Conservation (phyloP, 2,888 invertebrate species). For the Cheilosia scutellata region DNA sequence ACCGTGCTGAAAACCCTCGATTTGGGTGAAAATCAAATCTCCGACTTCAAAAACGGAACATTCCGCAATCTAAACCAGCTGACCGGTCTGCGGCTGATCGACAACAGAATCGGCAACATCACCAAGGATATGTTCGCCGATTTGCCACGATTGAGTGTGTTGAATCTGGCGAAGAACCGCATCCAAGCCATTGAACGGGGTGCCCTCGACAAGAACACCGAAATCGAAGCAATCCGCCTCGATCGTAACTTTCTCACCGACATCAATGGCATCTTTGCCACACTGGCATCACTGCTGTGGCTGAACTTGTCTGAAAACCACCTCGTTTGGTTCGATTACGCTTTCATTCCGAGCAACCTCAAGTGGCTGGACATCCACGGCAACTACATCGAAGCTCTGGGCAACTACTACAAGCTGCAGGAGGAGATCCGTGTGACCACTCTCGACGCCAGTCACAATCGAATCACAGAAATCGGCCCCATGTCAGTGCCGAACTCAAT, state of each 20-base stretch:
- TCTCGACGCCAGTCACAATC: conserved; percentile 95
- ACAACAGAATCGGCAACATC: conserved; percentile 94
- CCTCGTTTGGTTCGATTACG: conserved; percentile 96
- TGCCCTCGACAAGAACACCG: conserved; percentile 91
- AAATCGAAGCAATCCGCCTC: conserved; percentile 93
- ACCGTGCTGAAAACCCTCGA: conserved; percentile 94
- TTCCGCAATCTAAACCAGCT: conserved; percentile 94
- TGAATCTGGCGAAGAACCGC: conserved; percentile 95
- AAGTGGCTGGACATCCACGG: conserved; percentile 96
- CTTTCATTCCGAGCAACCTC: conserved; percentile 94
- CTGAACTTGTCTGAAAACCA: conserved; percentile 96
- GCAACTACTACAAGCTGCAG: conserved; percentile 94
- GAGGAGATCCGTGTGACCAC: conserved; percentile 92
- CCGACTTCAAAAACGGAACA: conserved; percentile 92
- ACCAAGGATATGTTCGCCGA: conserved; percentile 95
- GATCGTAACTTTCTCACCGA: conserved; percentile 95
- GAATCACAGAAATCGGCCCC: conserved; percentile 92
- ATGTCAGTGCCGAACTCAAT: conserved; percentile 95
- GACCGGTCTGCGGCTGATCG: conserved; percentile 93
- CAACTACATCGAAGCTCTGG: conserved; percentile 94
- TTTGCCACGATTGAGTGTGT: conserved; percentile 91
- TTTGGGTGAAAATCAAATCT: conserved; percentile 96
- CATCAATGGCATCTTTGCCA: conserved; percentile 95
- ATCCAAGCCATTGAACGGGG: conserved; percentile 93
- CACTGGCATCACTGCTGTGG: conserved; percentile 93